Evolutionary conservation across 2,113 vertebrate species (phyloP), one percentile per base, ranked within the genome.

Genomic region (Channa maculata): DNA sequence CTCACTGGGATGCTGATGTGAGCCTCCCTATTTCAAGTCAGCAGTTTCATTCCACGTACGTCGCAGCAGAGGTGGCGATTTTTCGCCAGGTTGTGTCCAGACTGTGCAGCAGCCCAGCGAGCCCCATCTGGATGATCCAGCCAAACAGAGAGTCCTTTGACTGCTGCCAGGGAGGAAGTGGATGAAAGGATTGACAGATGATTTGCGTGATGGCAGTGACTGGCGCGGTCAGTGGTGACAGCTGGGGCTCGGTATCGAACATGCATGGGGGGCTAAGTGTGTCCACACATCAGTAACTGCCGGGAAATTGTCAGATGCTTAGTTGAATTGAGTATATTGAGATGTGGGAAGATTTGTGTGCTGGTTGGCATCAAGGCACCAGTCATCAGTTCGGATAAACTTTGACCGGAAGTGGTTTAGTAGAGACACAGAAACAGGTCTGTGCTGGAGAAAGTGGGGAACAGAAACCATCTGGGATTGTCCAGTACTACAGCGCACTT

Each of bases 191-290:
- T 8, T 65, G 71, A 46, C 8, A 53, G 85, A 84, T 39, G 76
- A 80, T 62, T 68, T 51, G 61, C 65, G 76, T 72, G 90, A 92
- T 89, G 92, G 89, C 82, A 84, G 87, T 78, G 89, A 91, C 85
- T 82, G 91, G 82, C 83, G 81, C 86, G 0, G 53, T 75, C 45
- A 63, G 78, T 67, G 33, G 80, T 72, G 76, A 67, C 74, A 60
- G 54, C 14, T 5, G 14, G 48, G 34, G 44, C 49, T 1, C n/a
- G 14, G 15, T 5, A 8, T 60, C 38, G 2, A 44, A 65, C 65
- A 44, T 2, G 33, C 13, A 5, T 8, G 33, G 8, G 6, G 11
- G 14, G 43, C 13, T 5, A n/a, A 24, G 41, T 14, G 46, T 61
- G 70, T 71, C 57, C 44, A 43, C 34, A 11, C 39, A 67, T 71